Conservation (phyloP, 2,888 invertebrate genomes). For the Suillia variegata region DNA sequence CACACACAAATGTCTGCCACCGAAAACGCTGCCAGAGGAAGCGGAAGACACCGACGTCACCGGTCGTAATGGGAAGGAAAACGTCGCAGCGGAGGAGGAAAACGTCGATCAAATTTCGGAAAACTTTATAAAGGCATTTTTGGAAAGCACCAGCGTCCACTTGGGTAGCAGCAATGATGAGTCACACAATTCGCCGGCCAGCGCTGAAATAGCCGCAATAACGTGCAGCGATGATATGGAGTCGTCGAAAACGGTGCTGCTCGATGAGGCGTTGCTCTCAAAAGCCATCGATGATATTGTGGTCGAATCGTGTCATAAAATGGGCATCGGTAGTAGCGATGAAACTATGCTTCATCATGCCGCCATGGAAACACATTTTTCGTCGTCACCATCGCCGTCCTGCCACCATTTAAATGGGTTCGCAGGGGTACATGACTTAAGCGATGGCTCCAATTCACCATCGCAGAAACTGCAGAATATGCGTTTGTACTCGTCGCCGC, state of each 20-base stretch:
- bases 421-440: constrained; percentile 59
- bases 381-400: constrained; percentile 12
- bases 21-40: not conserved
- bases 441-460: constrained; percentile 64
- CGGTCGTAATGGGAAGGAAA: not conserved
- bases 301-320: constrained; percentile 57
- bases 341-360: constrained; percentile 49
- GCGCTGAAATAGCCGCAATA: constrained; percentile 51
- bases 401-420: not conserved
- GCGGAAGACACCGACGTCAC: not conserved
- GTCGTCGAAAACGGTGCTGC: constrained; percentile 15
- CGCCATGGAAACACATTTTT: constrained; percentile 2
- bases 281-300: constrained; percentile 60
- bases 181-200: constrained; percentile 62
- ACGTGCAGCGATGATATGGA: constrained; percentile 17
- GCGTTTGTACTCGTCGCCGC: constrained; percentile 64
- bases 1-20: constrained; percentile 77
- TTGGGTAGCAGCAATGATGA: constrained; percentile 8
- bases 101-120: constrained; percentile 43
- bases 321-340: constrained; percentile 53
- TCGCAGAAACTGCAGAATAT: constrained; percentile 70
- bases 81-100: constrained; percentile 2
- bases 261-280: constrained; percentile 48
- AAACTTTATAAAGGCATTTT: constrained; percentile 48
- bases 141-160: constrained; percentile 36